Conservation (phyloP, 2,888 invertebrate species). For the Neoascia interrupta region DNA sequence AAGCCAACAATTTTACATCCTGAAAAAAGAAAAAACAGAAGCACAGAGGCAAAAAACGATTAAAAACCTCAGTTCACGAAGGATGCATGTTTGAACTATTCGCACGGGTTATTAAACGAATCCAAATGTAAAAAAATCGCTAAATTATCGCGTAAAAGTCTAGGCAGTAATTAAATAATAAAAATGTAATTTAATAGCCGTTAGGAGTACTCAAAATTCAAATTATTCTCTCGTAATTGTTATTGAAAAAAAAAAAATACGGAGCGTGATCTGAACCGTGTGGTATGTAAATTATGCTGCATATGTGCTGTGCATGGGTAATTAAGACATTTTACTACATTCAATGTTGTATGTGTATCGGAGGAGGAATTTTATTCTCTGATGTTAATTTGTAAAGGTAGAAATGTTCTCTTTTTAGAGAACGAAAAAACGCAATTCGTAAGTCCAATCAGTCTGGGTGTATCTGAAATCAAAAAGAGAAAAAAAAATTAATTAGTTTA, state of each 20-base stretch:
- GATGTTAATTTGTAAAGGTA: background rate
- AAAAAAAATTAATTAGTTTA: background rate
- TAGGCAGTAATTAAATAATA: background rate
- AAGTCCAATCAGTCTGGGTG: background rate
- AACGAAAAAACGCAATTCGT: background rate
- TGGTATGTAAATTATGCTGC: conserved; percentile 24
- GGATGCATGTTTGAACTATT: conserved; percentile 2
- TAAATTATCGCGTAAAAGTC: conserved; percentile 18
- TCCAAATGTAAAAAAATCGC: conserved; percentile 20
- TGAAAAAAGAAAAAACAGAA: conserved; percentile 59
- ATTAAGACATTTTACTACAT: conserved; percentile 1
- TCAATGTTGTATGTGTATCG: background rate
- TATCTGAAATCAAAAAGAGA: conserved; percentile 2
- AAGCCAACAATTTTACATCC: conserved; percentile 72
- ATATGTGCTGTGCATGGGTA: conserved; percentile 38
- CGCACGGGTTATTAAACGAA: conserved; percentile 22
- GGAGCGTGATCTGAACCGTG: conserved; percentile 17
- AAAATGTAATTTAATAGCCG: background rate
- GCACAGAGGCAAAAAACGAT: background rate
- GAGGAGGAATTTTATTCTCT: conserved; percentile 31
- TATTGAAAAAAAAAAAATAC: background rate
- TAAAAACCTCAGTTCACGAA: conserved; percentile 10
- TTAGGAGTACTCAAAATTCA: background rate
- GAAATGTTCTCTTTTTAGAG: background rate
- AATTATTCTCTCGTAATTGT: no score